A percentile compares a stretch with the other conserved stretches of the same genome.
phyloP scores from a whole-genome alignment of 2,797 vertebrate genomes.

The Gadopsis bispinosus region DNA sequence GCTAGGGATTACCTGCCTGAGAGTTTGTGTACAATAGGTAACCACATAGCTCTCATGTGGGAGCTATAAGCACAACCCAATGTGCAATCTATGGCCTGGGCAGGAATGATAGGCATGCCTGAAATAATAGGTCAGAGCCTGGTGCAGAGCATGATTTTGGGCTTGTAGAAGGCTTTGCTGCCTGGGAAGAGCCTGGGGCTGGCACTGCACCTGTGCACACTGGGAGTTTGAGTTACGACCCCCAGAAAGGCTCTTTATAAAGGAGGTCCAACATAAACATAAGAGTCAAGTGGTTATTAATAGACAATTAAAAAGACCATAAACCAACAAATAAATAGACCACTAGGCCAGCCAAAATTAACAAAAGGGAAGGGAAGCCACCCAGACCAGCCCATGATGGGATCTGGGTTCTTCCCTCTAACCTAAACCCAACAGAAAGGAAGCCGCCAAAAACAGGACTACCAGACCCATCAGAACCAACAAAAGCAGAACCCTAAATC shows the following conservation, averaged over 20 bases:
- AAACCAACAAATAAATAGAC: too few species aligned
- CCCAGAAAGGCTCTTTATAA: too few species aligned
- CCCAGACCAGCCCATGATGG: too few species aligned
- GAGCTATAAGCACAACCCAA: constrained; percentile 1
- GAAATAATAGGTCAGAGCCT: constrained; percentile 35
- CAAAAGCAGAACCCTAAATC: too few species aligned
- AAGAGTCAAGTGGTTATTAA: too few species aligned
- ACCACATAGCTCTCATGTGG: constrained; percentile 14
- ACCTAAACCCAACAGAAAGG: too few species aligned
- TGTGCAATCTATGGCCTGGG: constrained; percentile 4
- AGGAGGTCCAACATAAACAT: background rate
- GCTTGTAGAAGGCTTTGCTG: constrained; percentile 12
- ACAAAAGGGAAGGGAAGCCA: too few species aligned
- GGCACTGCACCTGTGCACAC: constrained; percentile 24
- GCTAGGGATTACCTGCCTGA: constrained; percentile 28
- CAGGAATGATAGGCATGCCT: constrained; percentile 58
- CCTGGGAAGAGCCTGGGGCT: background rate
- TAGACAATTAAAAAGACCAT: too few species aligned
- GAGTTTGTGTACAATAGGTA: background rate
- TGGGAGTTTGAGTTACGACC: background rate
- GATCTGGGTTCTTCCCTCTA: too few species aligned
- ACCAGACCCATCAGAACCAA: too few species aligned
- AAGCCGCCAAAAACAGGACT: too few species aligned
- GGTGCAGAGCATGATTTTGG: constrained; percentile 14
- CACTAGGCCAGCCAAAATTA: too few species aligned